These are phyloP conservation scores for Forpus xanthops DNA, from an alignment of 2,797 vertebrate genomes.

Conservation along the genomic window DNA sequence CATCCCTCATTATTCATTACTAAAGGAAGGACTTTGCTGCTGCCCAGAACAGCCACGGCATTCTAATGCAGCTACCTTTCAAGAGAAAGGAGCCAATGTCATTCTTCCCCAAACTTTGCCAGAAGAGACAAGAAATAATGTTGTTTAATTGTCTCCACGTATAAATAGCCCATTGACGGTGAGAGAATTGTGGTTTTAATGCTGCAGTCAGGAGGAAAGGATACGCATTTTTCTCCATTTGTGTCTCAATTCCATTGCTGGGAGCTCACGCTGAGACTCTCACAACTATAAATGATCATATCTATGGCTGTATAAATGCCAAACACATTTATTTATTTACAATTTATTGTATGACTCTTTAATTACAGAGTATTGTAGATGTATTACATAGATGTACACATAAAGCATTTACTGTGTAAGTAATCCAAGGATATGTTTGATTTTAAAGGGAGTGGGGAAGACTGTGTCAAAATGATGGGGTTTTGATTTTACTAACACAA, in stretches of 20 bases:
- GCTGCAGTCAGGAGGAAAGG: neutral
- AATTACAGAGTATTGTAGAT: neutral
- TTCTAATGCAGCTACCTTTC: slow-evolving; percentile 44
- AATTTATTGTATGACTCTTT: neutral
- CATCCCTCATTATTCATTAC: slow-evolving; percentile 65
- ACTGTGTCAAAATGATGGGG: neutral
- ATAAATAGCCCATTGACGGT: slow-evolving; percentile 32
- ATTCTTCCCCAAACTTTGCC: slow-evolving; percentile 32
- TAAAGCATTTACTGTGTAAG: neutral
- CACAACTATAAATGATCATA: neutral
- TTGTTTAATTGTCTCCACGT: slow-evolving; percentile 34
- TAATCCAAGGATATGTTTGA: neutral
- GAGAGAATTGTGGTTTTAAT: neutral
- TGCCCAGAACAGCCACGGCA: neutral
- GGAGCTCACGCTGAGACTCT: neutral
- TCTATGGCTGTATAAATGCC: neutral
- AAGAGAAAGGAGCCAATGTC: neutral
- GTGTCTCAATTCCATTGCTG: slow-evolving; percentile 1
- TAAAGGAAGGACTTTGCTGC: slow-evolving; percentile 41
- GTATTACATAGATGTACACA: neutral
- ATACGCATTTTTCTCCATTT: neutral
- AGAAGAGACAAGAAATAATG: slow-evolving; percentile 43
- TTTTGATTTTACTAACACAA: neutral
- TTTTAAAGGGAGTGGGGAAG: neutral
- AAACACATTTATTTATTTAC: neutral